These are phyloP conservation scores for Datnioides undecimradiatus DNA, from an alignment of 2,113 vertebrate genomes.

Conservation along the genomic window DNA sequence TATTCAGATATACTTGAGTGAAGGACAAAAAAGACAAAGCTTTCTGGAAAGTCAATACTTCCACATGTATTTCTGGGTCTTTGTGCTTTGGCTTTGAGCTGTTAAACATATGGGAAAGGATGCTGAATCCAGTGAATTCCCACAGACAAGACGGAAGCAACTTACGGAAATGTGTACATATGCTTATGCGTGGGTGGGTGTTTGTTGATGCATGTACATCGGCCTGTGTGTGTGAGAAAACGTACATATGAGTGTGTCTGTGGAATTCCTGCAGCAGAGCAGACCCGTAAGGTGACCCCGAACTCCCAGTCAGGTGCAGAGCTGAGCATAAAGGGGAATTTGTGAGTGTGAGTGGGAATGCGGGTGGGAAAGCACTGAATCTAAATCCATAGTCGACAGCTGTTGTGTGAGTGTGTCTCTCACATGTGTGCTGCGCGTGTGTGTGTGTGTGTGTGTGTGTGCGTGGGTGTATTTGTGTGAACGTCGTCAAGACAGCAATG, in stretches of 20 bases:
- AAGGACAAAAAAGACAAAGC: background rate
- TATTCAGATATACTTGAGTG: background rate
- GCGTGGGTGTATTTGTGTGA: constrained; percentile 49
- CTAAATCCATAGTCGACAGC: constrained; percentile 82
- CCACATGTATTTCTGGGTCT: constrained; percentile 15
- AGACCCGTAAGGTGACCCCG: constrained; percentile 79
- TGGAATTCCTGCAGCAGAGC: constrained; percentile 67
- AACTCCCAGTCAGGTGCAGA: constrained; percentile 81
- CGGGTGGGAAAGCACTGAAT: constrained; percentile 77
- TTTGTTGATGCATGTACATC: constrained; percentile 54
- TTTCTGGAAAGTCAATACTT: constrained; percentile 18
- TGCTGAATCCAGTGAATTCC: constrained; percentile 65
- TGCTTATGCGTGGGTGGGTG: constrained; percentile 61
- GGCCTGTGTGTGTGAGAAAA: constrained; percentile 52
- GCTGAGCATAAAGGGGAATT: constrained; percentile 79
- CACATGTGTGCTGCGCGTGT: constrained; percentile 53
- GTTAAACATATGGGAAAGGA: constrained; percentile 63
- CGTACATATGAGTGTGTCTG: constrained; percentile 45
- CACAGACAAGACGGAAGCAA: constrained; percentile 65
- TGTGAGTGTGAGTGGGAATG: constrained; percentile 74
- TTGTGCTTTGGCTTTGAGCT: constrained; percentile 43
- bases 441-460: constrained; percentile 60
- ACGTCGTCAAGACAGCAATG: constrained; percentile 43
- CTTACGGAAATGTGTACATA: constrained; percentile 57
- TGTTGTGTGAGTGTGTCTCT: constrained; percentile 70